A percentile compares a stretch with the other conserved stretches of the same genome.
Evolutionary conservation across 2,888 invertebrate species (phyloP).

Genomic region (Oscheius sp.): DNA sequence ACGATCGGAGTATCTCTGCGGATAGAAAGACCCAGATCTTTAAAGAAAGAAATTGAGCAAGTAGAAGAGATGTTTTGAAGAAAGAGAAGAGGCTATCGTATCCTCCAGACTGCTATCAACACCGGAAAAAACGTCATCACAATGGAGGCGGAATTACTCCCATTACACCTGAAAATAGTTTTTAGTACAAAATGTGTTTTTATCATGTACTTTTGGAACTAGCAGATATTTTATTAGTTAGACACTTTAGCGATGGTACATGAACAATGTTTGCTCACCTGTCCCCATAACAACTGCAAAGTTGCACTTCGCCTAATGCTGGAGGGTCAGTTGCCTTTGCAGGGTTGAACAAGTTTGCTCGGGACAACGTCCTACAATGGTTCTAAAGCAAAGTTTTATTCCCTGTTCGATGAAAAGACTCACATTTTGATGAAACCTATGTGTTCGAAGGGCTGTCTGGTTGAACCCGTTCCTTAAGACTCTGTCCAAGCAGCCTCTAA

Average conservation of each 20-base stretch:
- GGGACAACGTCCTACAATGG: slow-evolving; percentile 60
- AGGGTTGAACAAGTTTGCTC: slow-evolving; percentile 68
- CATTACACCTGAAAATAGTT: slow-evolving; percentile 24
- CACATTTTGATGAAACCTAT: slow-evolving; percentile 67
- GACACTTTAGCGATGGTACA: background rate
- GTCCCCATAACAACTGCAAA: slow-evolving; percentile 68
- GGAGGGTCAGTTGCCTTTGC: slow-evolving; percentile 57
- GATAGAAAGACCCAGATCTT: slow-evolving; percentile 25
- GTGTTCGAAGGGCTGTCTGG: slow-evolving; percentile 68
- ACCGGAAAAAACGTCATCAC: slow-evolving; percentile 14
- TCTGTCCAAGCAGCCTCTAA: slow-evolving; percentile 71
- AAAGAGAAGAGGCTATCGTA: slow-evolving; percentile 8
- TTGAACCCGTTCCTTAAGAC: slow-evolving; percentile 72
- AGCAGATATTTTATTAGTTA: background rate
- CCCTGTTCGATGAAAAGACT: slow-evolving; percentile 12
- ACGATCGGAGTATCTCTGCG: slow-evolving; percentile 13
- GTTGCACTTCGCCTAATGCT: slow-evolving; percentile 66
- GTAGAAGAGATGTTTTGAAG: slow-evolving; percentile 6
- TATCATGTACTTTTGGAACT: too few species aligned
- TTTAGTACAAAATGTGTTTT: too few species aligned
- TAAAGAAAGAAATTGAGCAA: slow-evolving; percentile 21
- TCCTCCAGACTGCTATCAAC: slow-evolving; percentile 10
- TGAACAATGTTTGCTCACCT: slow-evolving; percentile 31
- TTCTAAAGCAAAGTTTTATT: slow-evolving; percentile 42
- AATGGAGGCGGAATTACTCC: slow-evolving; percentile 29